Evolutionary conservation across 2,888 invertebrate species (phyloP).

Genomic region (Eurois occulta): DNA sequence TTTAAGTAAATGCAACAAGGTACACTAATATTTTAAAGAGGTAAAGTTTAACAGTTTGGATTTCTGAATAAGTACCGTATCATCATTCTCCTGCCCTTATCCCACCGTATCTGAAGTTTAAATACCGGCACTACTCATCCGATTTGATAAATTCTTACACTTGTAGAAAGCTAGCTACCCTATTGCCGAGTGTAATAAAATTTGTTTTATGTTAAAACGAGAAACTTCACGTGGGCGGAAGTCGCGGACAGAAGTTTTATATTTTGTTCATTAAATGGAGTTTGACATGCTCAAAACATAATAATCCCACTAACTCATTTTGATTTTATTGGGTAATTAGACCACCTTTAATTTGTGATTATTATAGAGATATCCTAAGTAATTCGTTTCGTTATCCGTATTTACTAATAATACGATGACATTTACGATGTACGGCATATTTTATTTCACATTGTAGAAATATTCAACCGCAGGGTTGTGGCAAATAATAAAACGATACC

Average conservation of each 20-base stretch:
- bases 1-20: neutral
- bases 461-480: constrained; percentile 83
- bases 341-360: neutral
- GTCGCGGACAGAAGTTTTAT: neutral
- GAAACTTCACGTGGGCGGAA: neutral
- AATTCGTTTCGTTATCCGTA: no score
- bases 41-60: neutral
- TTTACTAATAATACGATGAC: neutral
- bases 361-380: neutral
- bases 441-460: constrained; percentile 67
- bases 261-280: neutral
- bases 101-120: neutral
- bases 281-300: no score
- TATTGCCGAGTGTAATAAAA: neutral
- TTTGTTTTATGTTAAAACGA: neutral
- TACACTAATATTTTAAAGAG: neutral
- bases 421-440: constrained; percentile 23
- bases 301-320: neutral
- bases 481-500: constrained; percentile 86
- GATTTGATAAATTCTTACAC: neutral
- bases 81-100: neutral
- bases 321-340: neutral
- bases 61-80: neutral
- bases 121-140: neutral
- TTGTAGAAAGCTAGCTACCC: neutral